Evolutionary conservation across 2,113 vertebrate genomes (phyloP), one percentile per base, ranked within the genome.

Genomic region (Telmatochromis sp.): DNA sequence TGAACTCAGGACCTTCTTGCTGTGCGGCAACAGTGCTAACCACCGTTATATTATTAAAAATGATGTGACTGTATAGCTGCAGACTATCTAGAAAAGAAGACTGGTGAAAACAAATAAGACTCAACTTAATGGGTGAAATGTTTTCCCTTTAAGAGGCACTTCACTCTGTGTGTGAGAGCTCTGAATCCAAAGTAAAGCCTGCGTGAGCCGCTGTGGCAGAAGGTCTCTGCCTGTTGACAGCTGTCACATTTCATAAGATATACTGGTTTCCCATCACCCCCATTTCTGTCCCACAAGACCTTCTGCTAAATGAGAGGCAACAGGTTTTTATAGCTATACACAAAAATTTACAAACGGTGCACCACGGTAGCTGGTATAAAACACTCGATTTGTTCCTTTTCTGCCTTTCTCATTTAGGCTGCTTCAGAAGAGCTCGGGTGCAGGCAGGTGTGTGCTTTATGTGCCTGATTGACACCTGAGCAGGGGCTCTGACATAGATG

Each of bases 391-490:
- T 89, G 55, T 68, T 63, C 81, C 78, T 75, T 57, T 83, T 42
- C 47, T 53, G 47, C 58, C 63, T 82, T 53, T 83, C 57, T 84
- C 75, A 65, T 82, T 91, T 58, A 40, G 83, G 73, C 47, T 28
- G 51, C 31, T 60, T 45, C 28, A 58, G 51, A 85, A 68, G 57
- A 35, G 35, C 31, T 31, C 8, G 17, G 6, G 10, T 73, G 73
- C 54, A 23, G 83, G 86, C 49, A 84, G 84, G 86, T 88, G 83
- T 75, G 45, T 31, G 63, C 87, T 93, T 91, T 89, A 90, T 85
- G 85, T 79, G 84, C 5, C 54, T 87, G 83, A 87, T 73, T 90
- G 92, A 92, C 87, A 91, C 86, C 90, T 92, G 83, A 90, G 84
- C 68, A 70, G 26, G 49, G 12, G 54, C 17, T 55, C 68, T 91